Evolutionary conservation across 2,113 vertebrate species (phyloP), one percentile per base, ranked within the genome.

Genomic region (Takifugu bimaculatus): DNA sequence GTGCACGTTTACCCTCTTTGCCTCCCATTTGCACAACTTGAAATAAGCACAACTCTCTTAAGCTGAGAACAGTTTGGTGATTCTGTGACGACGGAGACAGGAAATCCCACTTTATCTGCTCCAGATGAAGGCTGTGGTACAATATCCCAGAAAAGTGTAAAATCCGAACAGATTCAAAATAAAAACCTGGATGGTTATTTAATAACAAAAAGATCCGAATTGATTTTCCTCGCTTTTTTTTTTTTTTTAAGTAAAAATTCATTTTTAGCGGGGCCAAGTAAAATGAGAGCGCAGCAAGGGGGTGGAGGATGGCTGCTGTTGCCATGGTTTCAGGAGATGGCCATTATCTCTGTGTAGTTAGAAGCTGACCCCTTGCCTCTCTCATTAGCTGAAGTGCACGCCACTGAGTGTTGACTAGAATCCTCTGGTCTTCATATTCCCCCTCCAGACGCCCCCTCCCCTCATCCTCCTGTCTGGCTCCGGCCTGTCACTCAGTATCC

Each of bases 301-400:
- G 63, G 78, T 60, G 57, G 68, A 13, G 66, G 75, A 77, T 53
- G 63, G 62, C 73, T 80, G 78, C 72, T 75, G 87, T 90, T 89
- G 84, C 89, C 83, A 90, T 90, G 87, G 89, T 88, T 89, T 86
- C 82, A 26, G 66, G 78, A 84, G 79, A 78, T 65, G 74, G 85
- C 81, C 85, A 90, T 91, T 89, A 89, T 88, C 84, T 83, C 65
- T 82, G 81, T 86, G 86, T 87, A 81, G 85, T 85, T 85, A 84
- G 73, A 84, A 49, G 64, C 83, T 88, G 87, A 86, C 84, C 88
- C 75, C 68, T 77, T 83, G 84, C 55, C 81, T 88, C 87, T 77
- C 86, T 91, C 88, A 89, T 91, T 90, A 91, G 83, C 69, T 84
- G 87, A 78, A 90, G 84, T 85, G 85, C 80, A 84, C 68, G 78